phyloP scores from a whole-genome alignment of 2,113 vertebrate genomes.

The Anguilla japonica region DNA sequence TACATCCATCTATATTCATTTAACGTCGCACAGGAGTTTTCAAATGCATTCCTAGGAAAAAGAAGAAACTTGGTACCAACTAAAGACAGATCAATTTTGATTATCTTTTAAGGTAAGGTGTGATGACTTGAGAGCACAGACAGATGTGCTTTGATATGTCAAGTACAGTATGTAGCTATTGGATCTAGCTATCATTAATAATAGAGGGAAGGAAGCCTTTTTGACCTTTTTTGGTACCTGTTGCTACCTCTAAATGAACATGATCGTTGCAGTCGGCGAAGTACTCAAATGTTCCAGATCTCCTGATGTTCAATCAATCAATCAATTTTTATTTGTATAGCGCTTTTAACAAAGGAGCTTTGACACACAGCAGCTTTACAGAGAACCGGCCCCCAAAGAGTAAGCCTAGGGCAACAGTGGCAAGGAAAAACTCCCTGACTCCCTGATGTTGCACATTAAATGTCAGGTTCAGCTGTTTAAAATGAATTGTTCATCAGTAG shows the following conservation, averaged over 20 bases:
- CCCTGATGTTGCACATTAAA: not conserved
- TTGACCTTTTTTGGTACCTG: no score
- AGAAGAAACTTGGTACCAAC: not conserved
- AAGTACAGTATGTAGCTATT: not conserved
- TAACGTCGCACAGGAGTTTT: not conserved
- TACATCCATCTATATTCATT: not conserved
- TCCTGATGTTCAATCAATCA: not conserved
- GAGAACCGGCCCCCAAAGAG: no score
- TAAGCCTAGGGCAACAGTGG: no score
- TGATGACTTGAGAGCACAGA: not conserved
- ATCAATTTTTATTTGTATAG: no score
- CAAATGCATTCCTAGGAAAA: not conserved
- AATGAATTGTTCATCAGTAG: no score
- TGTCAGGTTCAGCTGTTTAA: not conserved
- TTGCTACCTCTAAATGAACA: no score
- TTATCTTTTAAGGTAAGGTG: not conserved
- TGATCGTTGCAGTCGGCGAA: not conserved
- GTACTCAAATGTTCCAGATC: not conserved
- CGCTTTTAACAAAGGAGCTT: no score
- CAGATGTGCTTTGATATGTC: not conserved
- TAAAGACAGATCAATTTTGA: not conserved
- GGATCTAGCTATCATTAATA: not conserved
- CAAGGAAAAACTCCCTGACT: no score
- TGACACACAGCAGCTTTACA: no score
- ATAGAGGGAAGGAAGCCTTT: not conserved